These are phyloP conservation scores for Bryconaethiops microstoma DNA, from an alignment of 2,797 vertebrate genomes.

Conservation along the genomic window DNA sequence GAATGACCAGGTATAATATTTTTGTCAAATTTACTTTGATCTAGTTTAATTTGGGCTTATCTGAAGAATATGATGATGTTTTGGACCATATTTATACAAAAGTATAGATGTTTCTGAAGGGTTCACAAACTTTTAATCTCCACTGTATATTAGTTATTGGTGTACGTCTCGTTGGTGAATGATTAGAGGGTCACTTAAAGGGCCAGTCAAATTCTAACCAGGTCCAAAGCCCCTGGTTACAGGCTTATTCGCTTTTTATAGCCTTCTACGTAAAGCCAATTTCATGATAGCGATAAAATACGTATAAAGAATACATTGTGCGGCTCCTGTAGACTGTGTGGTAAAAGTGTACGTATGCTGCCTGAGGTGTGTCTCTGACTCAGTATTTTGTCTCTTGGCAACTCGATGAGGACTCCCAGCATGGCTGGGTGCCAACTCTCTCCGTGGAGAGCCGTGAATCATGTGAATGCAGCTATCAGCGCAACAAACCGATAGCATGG, in stretches of 20 bases:
- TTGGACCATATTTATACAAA: no score
- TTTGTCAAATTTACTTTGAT: no score
- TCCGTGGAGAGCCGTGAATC: constrained; percentile 57
- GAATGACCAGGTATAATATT: no score
- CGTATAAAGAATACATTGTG: not conserved
- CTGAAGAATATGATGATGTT: no score
- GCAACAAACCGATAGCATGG: constrained; percentile 40
- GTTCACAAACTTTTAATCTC: no score
- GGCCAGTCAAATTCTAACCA: no score
- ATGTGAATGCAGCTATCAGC: constrained; percentile 49
- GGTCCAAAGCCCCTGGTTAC: no score
- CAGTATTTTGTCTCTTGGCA: constrained; percentile 53
- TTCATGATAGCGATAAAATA: not conserved
- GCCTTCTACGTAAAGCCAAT: not conserved
- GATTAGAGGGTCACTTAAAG: no score
- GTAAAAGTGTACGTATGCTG: constrained; percentile 26
- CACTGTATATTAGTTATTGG: no score
- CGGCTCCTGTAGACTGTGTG: not conserved
- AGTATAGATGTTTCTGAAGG: no score
- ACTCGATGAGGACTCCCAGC: constrained; percentile 46
- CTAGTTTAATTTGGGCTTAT: no score
- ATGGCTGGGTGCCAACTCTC: constrained; percentile 25
- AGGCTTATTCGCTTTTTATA: not conserved
- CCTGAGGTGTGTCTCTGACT: constrained; percentile 43
- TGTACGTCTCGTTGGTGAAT: no score